phyloP scores from a whole-genome alignment of 2,797 vertebrate genomes.

The Sparidentex hasta region DNA sequence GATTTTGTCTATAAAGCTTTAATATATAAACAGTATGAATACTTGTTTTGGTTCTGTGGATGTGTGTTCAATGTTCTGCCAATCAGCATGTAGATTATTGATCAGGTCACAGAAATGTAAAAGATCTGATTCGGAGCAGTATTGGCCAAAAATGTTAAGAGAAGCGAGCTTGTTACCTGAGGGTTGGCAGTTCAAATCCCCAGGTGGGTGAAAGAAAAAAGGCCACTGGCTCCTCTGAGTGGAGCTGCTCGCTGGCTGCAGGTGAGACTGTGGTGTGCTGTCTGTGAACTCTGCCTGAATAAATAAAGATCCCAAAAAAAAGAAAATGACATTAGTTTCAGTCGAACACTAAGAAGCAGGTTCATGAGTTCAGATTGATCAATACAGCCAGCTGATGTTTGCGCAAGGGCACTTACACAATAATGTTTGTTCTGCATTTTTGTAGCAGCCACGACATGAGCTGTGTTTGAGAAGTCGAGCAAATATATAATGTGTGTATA shows the following conservation, averaged over 20 bases:
- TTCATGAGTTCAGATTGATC: background rate
- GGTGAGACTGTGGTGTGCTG: no score
- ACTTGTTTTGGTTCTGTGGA: background rate
- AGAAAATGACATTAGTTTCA: background rate
- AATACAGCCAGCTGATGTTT: slow-evolving; percentile 1
- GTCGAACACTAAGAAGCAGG: background rate
- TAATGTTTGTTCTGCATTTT: slow-evolving; percentile 8
- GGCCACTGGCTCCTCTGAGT: no score
- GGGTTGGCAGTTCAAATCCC: no score
- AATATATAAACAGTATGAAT: background rate
- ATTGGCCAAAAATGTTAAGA: no score
- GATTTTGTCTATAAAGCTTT: background rate
- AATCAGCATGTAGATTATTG: background rate
- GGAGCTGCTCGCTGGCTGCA: no score
- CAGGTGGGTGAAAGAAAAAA: no score
- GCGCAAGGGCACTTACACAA: background rate
- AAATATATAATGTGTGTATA: background rate
- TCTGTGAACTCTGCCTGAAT: no score
- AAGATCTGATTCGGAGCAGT: no score
- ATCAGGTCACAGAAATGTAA: background rate
- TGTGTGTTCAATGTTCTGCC: background rate
- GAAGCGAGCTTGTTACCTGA: no score
- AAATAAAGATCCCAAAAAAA: no score
- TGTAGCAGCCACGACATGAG: background rate
- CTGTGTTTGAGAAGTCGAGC: background rate